These are phyloP conservation scores for Dromius quadrimaculatus DNA, from an alignment of 2,888 invertebrate genomes.

Conservation along the genomic window DNA sequence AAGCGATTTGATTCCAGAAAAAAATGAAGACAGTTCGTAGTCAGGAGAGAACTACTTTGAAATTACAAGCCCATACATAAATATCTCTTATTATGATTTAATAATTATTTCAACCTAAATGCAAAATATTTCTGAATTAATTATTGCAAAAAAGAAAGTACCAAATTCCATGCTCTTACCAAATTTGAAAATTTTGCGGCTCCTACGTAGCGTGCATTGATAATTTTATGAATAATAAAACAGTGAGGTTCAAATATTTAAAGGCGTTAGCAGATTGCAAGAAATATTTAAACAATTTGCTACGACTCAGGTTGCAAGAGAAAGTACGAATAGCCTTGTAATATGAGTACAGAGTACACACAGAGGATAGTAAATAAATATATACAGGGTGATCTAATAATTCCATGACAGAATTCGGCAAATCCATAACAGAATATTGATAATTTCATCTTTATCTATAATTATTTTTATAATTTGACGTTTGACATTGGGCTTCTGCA, in stretches of 20 bases:
- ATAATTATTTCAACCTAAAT: not conserved
- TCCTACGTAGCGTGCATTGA: not conserved
- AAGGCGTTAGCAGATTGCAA: not conserved
- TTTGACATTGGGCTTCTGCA: too few species aligned
- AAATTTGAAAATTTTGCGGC: not conserved
- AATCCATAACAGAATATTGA: too few species aligned
- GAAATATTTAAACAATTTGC: not conserved
- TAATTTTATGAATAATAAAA: not conserved
- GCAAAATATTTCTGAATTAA: not conserved
- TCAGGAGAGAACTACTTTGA: too few species aligned
- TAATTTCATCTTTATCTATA: too few species aligned
- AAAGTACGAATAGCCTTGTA: constrained; percentile 32
- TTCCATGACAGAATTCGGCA: too few species aligned
- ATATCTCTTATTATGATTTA: not conserved
- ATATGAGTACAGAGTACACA: too few species aligned
- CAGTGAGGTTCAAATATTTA: not conserved
- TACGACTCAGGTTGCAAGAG: not conserved
- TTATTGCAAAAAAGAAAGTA: constrained; percentile 9
- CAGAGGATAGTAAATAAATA: too few species aligned
- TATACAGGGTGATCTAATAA: too few species aligned
- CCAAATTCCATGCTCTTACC: not conserved
- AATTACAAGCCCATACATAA: too few species aligned
- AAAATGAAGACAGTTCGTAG: too few species aligned
- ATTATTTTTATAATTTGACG: too few species aligned
- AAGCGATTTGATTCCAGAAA: too few species aligned